phyloP scores from a whole-genome alignment of 2,797 vertebrate species.

The Pangasius mekongensis region DNA sequence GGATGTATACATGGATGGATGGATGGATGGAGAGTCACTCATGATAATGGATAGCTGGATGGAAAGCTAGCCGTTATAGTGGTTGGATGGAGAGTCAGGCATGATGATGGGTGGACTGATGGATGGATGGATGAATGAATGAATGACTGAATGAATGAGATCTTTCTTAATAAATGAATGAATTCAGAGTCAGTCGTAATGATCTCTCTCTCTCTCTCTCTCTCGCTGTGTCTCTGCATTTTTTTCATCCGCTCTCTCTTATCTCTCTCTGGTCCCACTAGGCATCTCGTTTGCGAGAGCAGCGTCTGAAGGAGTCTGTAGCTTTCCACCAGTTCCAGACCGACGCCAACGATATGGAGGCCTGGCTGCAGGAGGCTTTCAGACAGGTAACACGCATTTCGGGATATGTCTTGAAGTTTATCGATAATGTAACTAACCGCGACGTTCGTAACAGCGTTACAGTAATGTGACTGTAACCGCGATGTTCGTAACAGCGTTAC shows the following conservation, averaged over 20 bases:
- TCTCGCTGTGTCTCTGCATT: background rate
- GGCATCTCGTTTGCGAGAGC: constrained; percentile 79
- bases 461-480: background rate
- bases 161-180: background rate
- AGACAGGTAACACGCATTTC: constrained; percentile 72
- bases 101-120: background rate
- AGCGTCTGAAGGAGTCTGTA: constrained; percentile 81
- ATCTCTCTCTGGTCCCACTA: constrained; percentile 39
- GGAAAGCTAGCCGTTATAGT: background rate
- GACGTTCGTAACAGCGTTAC: background rate
- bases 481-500: too few species aligned
- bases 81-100: background rate
- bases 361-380: constrained; percentile 86
- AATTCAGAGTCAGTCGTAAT: background rate
- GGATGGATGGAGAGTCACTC: background rate
- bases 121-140: background rate
- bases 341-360: constrained; percentile 89
- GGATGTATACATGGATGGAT: background rate
- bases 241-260: background rate
- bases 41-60: background rate
- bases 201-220: background rate
- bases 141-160: too few species aligned
- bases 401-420: background rate
- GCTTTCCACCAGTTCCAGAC: constrained; percentile 91
- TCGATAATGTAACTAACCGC: background rate